Base-by-base conservation (phyloP, 1,140 invertebrate genomes). In the Drosophila asahinai region DNA sequence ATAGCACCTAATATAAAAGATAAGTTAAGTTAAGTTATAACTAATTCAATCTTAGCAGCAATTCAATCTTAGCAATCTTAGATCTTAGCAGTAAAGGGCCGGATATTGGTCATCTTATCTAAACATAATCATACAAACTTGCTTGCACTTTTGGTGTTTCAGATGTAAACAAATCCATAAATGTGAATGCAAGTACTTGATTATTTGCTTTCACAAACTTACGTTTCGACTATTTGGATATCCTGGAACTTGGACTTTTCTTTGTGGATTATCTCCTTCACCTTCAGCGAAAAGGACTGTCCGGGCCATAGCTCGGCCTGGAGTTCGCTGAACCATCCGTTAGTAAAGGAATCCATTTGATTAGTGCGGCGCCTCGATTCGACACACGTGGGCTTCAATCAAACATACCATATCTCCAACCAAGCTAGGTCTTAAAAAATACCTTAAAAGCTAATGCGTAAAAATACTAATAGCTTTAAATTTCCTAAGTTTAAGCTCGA, bases 311-410 rank as follows among this genome's bases (percentile, higher is more conserved):
- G 94, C 5, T 96, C 95, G 77, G 95, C 94, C 87, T 96, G 97
- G 15, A 97, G 94, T 94, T 99, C 98, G 80, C 96, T 97, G 86
- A 98, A 99, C 98, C 98, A 99, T 58, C 97, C 97, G 73, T 96
- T 94, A 83, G 96, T 96, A 66, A 98, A 80, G 54, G 73, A 73
- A 81, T 95, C 92, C 94, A 95, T 95, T 63, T 60, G 48, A 55
- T 67, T 68, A 68, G 45, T 71, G 66, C 60, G 7, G 33, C 27
- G 17, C 25, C 14, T 65, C 7, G 19, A 65, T 59, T 61, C 65
- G 30, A 30, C 47, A 63, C 79, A 82, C 80, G 80, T 81, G 80
- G 51, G 30, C 12, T 43, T 6, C 1, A 14, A n/a, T 55, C 57
- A 61, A 81, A 67, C 73, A 49, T 76, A 70, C 72, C 66, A 22